Percentiles rank a stretch among this genome's conserved stretches.
phyloP scores from a whole-genome alignment of 2,113 vertebrate genomes.

The Procavia capensis region DNA sequence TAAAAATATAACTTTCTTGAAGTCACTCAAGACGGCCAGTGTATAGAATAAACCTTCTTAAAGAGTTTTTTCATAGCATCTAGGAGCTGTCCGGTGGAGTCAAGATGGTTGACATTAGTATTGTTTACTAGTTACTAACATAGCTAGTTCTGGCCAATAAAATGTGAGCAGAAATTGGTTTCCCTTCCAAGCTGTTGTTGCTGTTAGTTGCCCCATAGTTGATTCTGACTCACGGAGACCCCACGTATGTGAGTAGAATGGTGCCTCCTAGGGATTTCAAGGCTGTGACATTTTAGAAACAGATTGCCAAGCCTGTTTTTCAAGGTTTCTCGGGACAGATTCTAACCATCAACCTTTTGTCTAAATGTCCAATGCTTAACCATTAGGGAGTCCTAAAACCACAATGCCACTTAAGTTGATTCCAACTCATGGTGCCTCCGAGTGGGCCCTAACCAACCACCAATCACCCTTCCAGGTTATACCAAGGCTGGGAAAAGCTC shows the following conservation, averaged over 20 bases:
- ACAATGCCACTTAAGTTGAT: background rate
- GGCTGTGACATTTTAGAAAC: background rate
- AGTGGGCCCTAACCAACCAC: background rate
- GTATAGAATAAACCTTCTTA: background rate
- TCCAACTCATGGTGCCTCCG: background rate
- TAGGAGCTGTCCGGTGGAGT: background rate
- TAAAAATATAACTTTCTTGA: slow-evolving; percentile 13
- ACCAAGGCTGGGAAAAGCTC: background rate
- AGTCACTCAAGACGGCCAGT: background rate
- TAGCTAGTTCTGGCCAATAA: slow-evolving; percentile 6
- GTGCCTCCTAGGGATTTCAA: background rate
- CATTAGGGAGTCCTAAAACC: background rate
- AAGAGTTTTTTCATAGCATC: background rate
- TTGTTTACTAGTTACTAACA: background rate
- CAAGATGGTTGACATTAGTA: background rate
- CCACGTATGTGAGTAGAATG: background rate
- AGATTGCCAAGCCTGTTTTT: background rate
- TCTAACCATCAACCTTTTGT: background rate
- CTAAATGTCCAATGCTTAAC: background rate
- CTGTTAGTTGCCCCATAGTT: background rate
- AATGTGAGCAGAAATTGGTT: background rate
- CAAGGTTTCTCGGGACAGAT: background rate
- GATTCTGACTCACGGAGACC: background rate
- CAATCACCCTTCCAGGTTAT: background rate
- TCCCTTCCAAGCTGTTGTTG: background rate